Evolutionary conservation across 2,888 invertebrate genomes (phyloP), one percentile per base, ranked within the genome.

Genomic region (Cenopis cana): DNA sequence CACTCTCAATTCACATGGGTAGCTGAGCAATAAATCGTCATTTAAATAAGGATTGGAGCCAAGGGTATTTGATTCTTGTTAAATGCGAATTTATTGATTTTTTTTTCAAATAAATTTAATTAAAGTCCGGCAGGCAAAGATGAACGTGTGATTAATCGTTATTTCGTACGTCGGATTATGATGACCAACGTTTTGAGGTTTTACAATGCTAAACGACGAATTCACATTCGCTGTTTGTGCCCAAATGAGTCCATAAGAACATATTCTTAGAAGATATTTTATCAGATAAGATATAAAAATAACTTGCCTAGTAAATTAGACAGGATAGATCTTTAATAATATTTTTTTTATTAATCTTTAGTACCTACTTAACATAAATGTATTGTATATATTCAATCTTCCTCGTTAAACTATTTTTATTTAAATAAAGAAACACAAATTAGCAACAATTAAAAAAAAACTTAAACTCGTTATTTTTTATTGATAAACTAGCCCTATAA

Each of bases 211-310:
- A 65, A 70, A 46, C 20, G 41, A 50, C n/a, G n/a, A n/a, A 17
- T 56, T 61, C 38, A 71, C 66, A 66, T 66, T 67, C 70, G 24
- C 38, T 20, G 38, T 29, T 46, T 56, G 61, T 55, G 69, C 66
- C 60, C 66, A 68, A 46, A 75, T 72, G 54, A 66, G 36, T 70
- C 67, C 68, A 74, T 77, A 76, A 76, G 1, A 0, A 55, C 14
- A 29, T 14, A 50, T 2, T 50, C 50, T 11, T 24, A 52, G n/a
- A 54, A 38, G 38, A 38, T 20, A 11, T n/a, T 20, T 52, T 54
- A 38, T 62, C 6, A 50, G 24, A 20, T 52, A 52, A 8, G 2
- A 50, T 52, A 52, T n/a, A 20, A 8, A 6, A 46, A 29, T 24
- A 41, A n/a, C 24, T 8, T 41, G 12, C 20, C 17, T 50, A 49